These are phyloP conservation scores for Pteruthius melanotis DNA, from an alignment of 2,113 vertebrate genomes.

Conservation along the genomic window DNA sequence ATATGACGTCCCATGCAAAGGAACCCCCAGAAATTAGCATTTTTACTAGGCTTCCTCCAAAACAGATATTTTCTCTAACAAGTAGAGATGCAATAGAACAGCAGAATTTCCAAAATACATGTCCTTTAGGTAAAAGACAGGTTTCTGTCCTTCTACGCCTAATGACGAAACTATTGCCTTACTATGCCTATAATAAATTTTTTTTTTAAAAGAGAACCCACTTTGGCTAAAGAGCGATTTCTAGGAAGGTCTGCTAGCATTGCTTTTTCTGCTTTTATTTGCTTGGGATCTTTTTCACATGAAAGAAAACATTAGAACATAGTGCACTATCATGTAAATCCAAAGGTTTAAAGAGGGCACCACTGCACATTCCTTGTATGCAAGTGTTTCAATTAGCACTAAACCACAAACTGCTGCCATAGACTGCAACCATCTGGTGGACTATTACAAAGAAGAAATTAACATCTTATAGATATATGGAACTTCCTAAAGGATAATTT, in stretches of 20 bases:
- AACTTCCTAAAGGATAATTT: conserved; percentile 53
- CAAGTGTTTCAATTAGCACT: conserved; percentile 49
- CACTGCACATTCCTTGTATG: neutral
- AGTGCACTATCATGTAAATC: neutral
- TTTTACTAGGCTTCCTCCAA: neutral
- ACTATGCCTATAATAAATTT: neutral
- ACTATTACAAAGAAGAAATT: neutral
- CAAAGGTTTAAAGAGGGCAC: neutral
- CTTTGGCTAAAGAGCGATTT: neutral
- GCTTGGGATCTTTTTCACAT: neutral
- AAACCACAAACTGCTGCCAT: conserved; percentile 31
- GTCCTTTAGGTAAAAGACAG: neutral
- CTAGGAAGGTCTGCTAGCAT: neutral
- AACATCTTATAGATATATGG: neutral
- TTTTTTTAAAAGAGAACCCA: neutral
- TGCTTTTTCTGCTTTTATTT: neutral
- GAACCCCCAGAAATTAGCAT: neutral
- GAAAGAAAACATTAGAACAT: conserved; percentile 9
- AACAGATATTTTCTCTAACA: neutral
- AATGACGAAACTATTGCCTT: neutral
- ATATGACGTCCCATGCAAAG: neutral
- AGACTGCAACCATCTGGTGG: conserved; percentile 44
- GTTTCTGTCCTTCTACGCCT: neutral
- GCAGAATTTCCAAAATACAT: neutral
- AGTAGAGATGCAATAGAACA: neutral